These are phyloP conservation scores for Thalassoma bifasciatum DNA, from an alignment of 2,113 vertebrate species.

Conservation along the genomic window DNA sequence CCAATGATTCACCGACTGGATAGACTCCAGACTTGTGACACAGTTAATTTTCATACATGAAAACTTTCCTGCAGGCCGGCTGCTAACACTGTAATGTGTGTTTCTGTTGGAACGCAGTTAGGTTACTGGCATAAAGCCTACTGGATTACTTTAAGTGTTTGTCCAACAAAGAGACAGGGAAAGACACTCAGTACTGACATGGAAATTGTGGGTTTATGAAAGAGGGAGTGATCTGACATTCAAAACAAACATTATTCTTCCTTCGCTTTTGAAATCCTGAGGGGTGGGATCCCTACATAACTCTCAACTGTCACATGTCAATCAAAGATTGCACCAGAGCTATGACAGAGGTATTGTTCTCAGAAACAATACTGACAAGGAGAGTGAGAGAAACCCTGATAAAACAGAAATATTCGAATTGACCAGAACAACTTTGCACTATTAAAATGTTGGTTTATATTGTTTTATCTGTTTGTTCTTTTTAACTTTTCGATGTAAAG, in stretches of 20 bases:
- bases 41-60: constrained; percentile 38
- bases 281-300: constrained; percentile 19
- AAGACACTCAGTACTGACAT: constrained; percentile 46
- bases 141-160: constrained; percentile 45
- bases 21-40: constrained; percentile 34
- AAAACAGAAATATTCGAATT: no score
- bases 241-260: constrained; percentile 69
- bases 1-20: constrained; percentile 4
- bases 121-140: constrained; percentile 37
- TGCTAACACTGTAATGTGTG: constrained; percentile 18
- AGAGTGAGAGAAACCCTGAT: neutral
- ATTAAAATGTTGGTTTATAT: no score
- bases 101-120: constrained; percentile 47
- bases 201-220: constrained; percentile 61
- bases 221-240: constrained; percentile 59
- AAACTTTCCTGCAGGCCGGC: constrained; percentile 28
- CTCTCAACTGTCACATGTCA: constrained; percentile 17
- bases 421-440: no score
- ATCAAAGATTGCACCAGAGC: constrained; percentile 5
- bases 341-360: neutral
- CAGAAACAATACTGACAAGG: neutral
- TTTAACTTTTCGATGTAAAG: no score
- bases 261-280: constrained; percentile 58
- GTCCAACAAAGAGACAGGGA: constrained; percentile 41
- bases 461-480: no score